A percentile compares a stretch with the other conserved stretches of the same genome.
Evolutionary conservation across 1,140 invertebrate genomes (phyloP).

Genomic region (Lordiphosa stackelbergi): DNA sequence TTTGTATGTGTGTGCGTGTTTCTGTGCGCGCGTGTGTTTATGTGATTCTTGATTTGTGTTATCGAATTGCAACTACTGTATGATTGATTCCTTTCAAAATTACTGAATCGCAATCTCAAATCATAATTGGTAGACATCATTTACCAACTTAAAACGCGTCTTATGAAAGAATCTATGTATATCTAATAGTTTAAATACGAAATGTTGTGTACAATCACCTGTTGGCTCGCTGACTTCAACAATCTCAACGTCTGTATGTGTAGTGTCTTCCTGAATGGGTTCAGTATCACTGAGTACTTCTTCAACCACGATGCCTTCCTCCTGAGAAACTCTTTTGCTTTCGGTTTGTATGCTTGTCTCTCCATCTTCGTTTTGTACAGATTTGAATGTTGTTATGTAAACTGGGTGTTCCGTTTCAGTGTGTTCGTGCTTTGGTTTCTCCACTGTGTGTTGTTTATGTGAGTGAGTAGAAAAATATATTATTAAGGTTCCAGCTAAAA

Average conservation of each 20-base stretch:
- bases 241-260: slow-evolving; percentile 67
- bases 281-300: slow-evolving; percentile 77
- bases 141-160: slow-evolving; percentile 6
- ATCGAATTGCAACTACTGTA: slow-evolving; percentile 22
- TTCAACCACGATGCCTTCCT: slow-evolving; percentile 73
- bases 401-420: slow-evolving; percentile 67
- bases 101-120: slow-evolving; percentile 20
- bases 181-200: slow-evolving; percentile 17
- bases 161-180: slow-evolving; percentile 12
- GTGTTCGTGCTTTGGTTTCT: slow-evolving; percentile 61
- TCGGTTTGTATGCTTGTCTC: slow-evolving; percentile 67
- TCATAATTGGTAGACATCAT: slow-evolving; percentile 13
- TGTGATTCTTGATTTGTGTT: slow-evolving; percentile 32
- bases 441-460: slow-evolving; percentile 43
- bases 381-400: slow-evolving; percentile 76
- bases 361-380: slow-evolving; percentile 71
- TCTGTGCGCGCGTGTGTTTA: slow-evolving; percentile 5
- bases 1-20: slow-evolving; percentile 8
- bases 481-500: slow-evolving; percentile 26
- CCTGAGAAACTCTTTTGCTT: slow-evolving; percentile 68
- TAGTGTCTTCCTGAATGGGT: slow-evolving; percentile 57
- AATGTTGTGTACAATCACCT: slow-evolving; percentile 57
- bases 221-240: slow-evolving; percentile 69
- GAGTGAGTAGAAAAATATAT: slow-evolving; percentile 52
- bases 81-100: slow-evolving; percentile 14